Percentiles rank a stretch among this genome's conserved stretches.
Conservation (phyloP, 2,113 vertebrate genomes). For the Tenebrosternarchus preto region DNA sequence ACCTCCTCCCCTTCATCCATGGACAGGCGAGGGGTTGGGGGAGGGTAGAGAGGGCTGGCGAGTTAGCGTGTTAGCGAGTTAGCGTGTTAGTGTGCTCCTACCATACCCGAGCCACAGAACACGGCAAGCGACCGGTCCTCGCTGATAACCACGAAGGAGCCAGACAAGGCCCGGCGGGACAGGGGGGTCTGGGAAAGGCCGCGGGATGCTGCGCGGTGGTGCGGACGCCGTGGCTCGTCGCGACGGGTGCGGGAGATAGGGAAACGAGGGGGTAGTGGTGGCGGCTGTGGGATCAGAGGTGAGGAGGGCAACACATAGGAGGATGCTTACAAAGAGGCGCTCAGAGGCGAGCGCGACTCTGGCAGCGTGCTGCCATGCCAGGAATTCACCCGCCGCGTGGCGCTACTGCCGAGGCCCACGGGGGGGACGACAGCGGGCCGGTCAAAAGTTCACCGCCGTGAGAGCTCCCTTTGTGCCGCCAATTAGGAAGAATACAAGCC, state of each 20-base stretch:
- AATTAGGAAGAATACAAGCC: constrained; percentile 62
- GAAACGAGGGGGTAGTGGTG: constrained; percentile 18
- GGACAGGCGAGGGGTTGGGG: too few relatives aligned
- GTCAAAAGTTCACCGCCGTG: constrained; percentile 77
- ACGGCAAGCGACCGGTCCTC: too few relatives aligned
- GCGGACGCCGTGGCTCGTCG: too few relatives aligned
- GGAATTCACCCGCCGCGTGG: constrained; percentile 71
- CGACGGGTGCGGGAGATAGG: not conserved
- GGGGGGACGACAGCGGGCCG: constrained; percentile 66
- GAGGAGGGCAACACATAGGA: constrained; percentile 49
- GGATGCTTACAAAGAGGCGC: constrained; percentile 55
- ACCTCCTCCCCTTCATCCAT: constrained; percentile 6
- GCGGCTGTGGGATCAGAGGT: constrained; percentile 37
- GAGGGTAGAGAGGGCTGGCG: constrained; percentile 50
- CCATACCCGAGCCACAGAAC: constrained; percentile 66
- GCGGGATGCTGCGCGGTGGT: too few relatives aligned
- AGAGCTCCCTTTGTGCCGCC: constrained; percentile 70
- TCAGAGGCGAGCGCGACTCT: constrained; percentile 60
- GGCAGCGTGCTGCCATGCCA: constrained; percentile 73
- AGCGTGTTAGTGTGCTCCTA: constrained; percentile 57
- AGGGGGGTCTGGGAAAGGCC: too few relatives aligned
- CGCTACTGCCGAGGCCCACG: constrained; percentile 42
- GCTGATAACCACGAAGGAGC: too few relatives aligned
- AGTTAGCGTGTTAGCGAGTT: too few relatives aligned
- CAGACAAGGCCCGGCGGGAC: too few relatives aligned